phyloP scores from a whole-genome alignment of 2,113 vertebrate genomes.

The Arizona elegans region DNA sequence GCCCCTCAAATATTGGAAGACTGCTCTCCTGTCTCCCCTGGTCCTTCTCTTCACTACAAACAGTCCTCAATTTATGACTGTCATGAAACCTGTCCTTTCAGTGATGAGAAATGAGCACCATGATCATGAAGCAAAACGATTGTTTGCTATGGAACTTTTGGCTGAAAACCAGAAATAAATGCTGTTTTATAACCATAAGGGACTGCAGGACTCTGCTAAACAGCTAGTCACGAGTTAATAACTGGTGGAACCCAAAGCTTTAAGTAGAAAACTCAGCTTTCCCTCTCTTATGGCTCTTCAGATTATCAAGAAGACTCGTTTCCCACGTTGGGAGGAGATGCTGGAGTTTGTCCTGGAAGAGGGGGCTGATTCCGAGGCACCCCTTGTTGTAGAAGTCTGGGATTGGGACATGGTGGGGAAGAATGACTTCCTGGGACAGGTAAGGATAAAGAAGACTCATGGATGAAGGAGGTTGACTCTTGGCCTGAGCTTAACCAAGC shows the following conservation, averaged over 20 bases:
- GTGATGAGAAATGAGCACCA: too few species aligned
- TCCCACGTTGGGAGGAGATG: slow-evolving; percentile 86
- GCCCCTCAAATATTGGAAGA: too few species aligned
- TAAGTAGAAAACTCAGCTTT: neutral
- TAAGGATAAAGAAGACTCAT: slow-evolving; percentile 49
- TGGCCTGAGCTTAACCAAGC: neutral
- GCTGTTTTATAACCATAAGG: too few species aligned
- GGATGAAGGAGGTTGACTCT: neutral
- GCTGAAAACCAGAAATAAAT: too few species aligned
- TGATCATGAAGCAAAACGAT: too few species aligned
- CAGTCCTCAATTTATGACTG: too few species aligned
- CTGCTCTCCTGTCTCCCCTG: too few species aligned
- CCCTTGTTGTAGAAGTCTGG: slow-evolving; percentile 82
- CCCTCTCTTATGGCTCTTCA: slow-evolving; percentile 25
- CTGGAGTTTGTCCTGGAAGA: slow-evolving; percentile 77
- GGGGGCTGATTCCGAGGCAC: slow-evolving; percentile 6
- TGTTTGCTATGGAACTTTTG: too few species aligned
- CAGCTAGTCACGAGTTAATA: too few species aligned
- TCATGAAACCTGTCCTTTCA: too few species aligned
- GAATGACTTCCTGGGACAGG: slow-evolving; percentile 88
- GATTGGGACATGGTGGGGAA: slow-evolving; percentile 95
- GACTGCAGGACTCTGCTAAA: too few species aligned
- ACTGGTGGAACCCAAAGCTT: neutral
- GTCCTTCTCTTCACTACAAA: too few species aligned
- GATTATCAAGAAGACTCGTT: slow-evolving; percentile 90